These are phyloP conservation scores for Ellobius talpinus DNA, from an alignment of 2,113 vertebrate species.

Conservation along the genomic window DNA sequence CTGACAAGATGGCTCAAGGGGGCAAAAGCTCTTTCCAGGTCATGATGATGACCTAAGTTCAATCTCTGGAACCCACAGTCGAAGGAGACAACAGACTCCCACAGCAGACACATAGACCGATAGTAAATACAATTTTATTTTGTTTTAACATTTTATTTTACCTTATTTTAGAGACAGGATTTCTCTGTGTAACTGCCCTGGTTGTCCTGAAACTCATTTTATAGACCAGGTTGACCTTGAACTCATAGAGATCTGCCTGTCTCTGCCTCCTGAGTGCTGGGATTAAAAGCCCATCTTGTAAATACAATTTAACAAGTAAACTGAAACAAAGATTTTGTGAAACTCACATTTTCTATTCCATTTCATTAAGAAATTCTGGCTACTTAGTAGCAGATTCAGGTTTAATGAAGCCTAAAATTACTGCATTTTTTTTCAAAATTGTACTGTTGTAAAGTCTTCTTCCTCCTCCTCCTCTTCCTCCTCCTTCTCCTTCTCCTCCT, in stretches of 20 bases:
- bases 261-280: background rate
- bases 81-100: background rate
- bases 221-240: background rate
- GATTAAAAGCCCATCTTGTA: background rate
- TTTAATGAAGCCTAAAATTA: conserved; percentile 6
- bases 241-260: background rate
- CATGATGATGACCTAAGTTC: background rate
- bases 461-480: fast-evolving
- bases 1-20: background rate
- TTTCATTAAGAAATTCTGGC: conserved; percentile 44
- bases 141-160: background rate
- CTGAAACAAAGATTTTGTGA: background rate
- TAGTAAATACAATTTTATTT: background rate
- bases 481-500: too few relatives aligned
- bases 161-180: background rate
- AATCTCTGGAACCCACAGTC: background rate
- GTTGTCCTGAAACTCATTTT: background rate
- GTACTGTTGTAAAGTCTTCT: background rate
- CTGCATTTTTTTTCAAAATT: background rate
- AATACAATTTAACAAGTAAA: background rate
- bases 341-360: conserved; percentile 35
- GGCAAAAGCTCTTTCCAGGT: background rate
- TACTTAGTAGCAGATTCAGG: background rate
- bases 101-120: background rate
- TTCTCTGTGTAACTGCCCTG: background rate